Evolutionary conservation across 1,140 invertebrate species (phyloP).

Genomic region (Drosophila parvula): DNA sequence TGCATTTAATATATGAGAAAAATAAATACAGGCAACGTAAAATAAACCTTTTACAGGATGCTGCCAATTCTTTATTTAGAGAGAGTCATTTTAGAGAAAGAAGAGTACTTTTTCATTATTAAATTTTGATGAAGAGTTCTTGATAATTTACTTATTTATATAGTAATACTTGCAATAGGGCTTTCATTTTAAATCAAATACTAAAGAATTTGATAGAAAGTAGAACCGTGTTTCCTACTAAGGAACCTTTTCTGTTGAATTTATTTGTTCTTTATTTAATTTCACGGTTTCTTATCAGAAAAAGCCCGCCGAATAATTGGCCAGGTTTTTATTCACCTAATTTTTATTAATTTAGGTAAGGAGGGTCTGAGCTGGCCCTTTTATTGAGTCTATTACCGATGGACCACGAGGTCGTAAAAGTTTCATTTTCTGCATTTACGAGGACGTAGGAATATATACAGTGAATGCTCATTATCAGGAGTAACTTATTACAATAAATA

Average conservation of each 20-base stretch:
- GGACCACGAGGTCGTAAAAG: constrained; percentile 23
- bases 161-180: too few relatives aligned
- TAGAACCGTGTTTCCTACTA: not conserved
- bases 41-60: too few relatives aligned
- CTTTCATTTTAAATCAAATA: too few relatives aligned
- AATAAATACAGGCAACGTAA: too few relatives aligned
- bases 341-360: constrained; percentile 39
- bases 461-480: not conserved
- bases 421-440: constrained; percentile 16
- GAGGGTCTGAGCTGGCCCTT: constrained; percentile 15
- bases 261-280: not conserved
- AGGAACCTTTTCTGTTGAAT: not conserved
- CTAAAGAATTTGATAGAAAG: not conserved
- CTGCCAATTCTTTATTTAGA: too few relatives aligned
- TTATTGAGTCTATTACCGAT: constrained; percentile 46
- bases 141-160: too few relatives aligned
- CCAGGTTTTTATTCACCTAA: constrained; percentile 10
- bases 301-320: constrained; percentile 1
- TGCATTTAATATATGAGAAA: not conserved
- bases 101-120: too few relatives aligned
- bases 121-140: too few relatives aligned
- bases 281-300: not conserved
- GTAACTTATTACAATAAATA: too few relatives aligned
- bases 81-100: too few relatives aligned
- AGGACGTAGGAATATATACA: not conserved